phyloP scores from a whole-genome alignment of 2,113 vertebrate species.

The Chloroceryle aenea region DNA sequence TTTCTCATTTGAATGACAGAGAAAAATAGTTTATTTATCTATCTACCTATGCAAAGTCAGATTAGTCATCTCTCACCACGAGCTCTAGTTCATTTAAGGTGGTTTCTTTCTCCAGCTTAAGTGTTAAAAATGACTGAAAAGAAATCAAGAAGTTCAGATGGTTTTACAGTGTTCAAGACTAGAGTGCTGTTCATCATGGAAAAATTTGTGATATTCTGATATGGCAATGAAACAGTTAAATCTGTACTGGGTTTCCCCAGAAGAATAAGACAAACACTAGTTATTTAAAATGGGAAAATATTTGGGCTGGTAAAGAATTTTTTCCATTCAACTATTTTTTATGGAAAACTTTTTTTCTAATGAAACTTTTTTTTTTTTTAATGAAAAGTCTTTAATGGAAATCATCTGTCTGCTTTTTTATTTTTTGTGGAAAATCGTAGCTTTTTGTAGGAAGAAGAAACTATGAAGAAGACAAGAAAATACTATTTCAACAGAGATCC shows the following conservation, averaged over 20 bases:
- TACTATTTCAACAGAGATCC: neutral
- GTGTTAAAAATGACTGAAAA: neutral
- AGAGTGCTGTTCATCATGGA: neutral
- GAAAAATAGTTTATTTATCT: neutral
- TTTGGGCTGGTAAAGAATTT: neutral
- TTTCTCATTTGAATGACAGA: neutral
- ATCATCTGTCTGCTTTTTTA: neutral
- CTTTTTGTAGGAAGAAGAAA: constrained; percentile 1
- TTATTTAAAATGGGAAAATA: constrained; percentile 29
- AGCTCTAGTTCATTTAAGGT: neutral
- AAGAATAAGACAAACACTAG: neutral
- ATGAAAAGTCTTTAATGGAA: constrained; percentile 5
- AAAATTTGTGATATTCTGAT: neutral
- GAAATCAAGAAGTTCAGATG: neutral
- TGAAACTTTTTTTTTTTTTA: neutral
- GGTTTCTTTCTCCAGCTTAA: neutral
- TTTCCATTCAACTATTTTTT: constrained; percentile 24
- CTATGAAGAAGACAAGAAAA: neutral
- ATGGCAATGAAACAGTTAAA: neutral
- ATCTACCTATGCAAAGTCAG: neutral
- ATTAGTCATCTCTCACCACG: neutral
- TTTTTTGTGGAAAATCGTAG: neutral
- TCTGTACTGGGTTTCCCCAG: neutral
- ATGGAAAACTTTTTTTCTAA: constrained; percentile 9
- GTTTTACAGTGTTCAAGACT: neutral